Percentiles rank a stretch among this genome's conserved stretches.
Conservation (phyloP, 2,888 invertebrate species). For the Pyrrhosoma nymphula region DNA sequence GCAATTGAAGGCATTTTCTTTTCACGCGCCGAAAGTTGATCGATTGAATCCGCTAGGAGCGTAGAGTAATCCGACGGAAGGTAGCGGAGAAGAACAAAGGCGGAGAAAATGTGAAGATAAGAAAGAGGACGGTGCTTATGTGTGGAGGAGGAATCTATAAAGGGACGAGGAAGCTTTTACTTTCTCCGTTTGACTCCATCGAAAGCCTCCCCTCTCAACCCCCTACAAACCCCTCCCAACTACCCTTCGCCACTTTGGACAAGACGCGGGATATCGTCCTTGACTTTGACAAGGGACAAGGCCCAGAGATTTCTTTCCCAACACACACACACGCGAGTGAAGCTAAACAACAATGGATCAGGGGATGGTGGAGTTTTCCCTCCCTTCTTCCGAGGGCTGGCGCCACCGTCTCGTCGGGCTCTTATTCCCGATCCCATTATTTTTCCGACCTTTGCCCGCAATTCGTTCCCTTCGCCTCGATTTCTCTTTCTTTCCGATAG, state of each 20-base stretch:
- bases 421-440: not conserved
- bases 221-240: not conserved
- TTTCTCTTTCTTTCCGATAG: not conserved
- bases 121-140: not conserved
- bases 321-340: no score
- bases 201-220: not conserved
- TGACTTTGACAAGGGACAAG: conserved; percentile 24
- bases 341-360: not conserved
- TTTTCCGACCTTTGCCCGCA: not conserved
- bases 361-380: not conserved
- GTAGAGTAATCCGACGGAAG: not conserved
- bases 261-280: conserved; percentile 16
- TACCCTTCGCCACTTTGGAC: not conserved
- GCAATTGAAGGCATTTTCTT: not conserved
- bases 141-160: no score
- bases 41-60: not conserved
- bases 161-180: not conserved
- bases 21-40: not conserved
- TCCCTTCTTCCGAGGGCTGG: not conserved
- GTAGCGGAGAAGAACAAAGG: not conserved
- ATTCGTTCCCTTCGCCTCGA: not conserved
- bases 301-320: not conserved
- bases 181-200: not conserved
- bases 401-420: not conserved
- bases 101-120: not conserved